These are phyloP conservation scores for Sterrhoptilus dennistouni DNA, from an alignment of 2,113 vertebrate species.

Conservation along the genomic window DNA sequence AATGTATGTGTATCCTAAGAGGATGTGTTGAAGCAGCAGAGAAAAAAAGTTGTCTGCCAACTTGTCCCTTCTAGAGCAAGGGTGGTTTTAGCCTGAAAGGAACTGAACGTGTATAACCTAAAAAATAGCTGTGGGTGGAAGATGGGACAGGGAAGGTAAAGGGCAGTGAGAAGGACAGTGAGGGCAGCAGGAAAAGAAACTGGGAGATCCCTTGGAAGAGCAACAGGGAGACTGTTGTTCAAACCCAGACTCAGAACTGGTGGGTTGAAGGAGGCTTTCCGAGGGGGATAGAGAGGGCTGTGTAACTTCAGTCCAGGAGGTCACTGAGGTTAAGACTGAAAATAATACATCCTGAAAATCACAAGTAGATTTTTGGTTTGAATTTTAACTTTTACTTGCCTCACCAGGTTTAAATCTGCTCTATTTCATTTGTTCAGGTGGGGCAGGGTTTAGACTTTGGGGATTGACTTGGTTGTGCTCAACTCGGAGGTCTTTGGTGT, in stretches of 20 bases:
- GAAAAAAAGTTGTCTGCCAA: background rate
- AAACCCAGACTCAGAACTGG: fast-evolving
- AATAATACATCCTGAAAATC: background rate
- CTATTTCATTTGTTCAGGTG: background rate
- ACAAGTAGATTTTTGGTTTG: background rate
- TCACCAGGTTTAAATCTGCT: background rate
- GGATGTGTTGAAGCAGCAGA: background rate
- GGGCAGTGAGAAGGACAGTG: background rate
- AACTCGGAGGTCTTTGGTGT: background rate
- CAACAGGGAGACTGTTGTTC: background rate
- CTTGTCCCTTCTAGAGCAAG: background rate
- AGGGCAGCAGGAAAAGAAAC: background rate
- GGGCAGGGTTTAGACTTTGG: background rate
- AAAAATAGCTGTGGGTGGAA: background rate
- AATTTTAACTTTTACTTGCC: background rate
- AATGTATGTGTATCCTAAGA: background rate
- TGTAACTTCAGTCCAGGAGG: background rate
- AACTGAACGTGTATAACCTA: background rate
- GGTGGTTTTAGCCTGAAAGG: background rate
- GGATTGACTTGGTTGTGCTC: background rate
- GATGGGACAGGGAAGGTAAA: background rate
- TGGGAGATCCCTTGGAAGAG: background rate
- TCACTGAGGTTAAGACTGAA: background rate
- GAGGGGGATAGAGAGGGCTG: no score
- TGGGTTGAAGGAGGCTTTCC: background rate